Conservation (phyloP, 2,888 invertebrate species). For the Chalcosyrphus nemorum region DNA sequence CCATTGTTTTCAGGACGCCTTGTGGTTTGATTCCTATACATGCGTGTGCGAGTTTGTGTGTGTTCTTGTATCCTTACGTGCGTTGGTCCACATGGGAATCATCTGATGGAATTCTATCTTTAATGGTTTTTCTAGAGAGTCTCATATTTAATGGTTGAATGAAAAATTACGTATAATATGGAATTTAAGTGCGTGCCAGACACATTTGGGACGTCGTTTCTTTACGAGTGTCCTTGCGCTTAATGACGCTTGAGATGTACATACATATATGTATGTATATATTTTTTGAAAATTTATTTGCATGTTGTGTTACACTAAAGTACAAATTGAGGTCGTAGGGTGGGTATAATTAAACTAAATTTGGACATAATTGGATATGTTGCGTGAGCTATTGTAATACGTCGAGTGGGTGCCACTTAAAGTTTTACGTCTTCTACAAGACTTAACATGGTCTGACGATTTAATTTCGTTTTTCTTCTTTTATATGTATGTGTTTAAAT, state of each 20-base stretch:
- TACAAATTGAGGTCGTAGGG: neutral
- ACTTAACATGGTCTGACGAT: too few relatives aligned
- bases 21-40: too few relatives aligned
- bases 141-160: slow-evolving; percentile 21
- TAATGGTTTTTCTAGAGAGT: slow-evolving; percentile 32
- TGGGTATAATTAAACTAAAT: too few relatives aligned
- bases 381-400: too few relatives aligned
- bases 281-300: neutral
- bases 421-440: too few relatives aligned
- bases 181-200: slow-evolving; percentile 20
- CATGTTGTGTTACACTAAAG: neutral
- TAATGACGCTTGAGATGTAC: slow-evolving; percentile 8
- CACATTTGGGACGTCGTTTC: neutral
- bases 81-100: slow-evolving; percentile 3
- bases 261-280: neutral
- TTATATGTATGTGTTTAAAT: too few relatives aligned
- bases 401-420: too few relatives aligned
- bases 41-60: neutral
- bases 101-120: slow-evolving; percentile 21
- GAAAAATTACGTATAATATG: slow-evolving; percentile 1
- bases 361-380: too few relatives aligned
- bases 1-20: neutral
- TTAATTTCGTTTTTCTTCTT: too few relatives aligned
- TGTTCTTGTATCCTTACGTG: too few relatives aligned
- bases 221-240: neutral